Conservation (phyloP, 2,888 invertebrate genomes). For the Drosophila pseudotakahashii region DNA sequence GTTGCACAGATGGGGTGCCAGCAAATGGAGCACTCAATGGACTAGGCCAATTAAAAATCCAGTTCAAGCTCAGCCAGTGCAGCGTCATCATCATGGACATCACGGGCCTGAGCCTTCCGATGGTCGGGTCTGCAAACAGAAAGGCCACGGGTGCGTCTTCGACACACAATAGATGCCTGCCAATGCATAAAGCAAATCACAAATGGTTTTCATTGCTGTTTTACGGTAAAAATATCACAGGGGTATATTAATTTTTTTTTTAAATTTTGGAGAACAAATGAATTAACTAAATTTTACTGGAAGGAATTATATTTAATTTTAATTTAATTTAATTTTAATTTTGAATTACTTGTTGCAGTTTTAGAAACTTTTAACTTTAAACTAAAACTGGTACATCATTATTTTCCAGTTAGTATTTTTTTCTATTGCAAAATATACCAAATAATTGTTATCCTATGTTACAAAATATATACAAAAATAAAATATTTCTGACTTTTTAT, state of each 20-base stretch:
- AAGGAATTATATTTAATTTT: too few species aligned
- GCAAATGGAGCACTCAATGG: constrained; percentile 45
- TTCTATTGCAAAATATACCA: too few species aligned
- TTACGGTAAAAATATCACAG: background rate
- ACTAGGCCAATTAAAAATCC: constrained; percentile 52
- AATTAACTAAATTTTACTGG: too few species aligned
- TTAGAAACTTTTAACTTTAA: too few species aligned
- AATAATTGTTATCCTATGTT: too few species aligned
- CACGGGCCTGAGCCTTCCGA: background rate
- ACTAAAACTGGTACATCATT: too few species aligned
- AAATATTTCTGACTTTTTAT: too few species aligned
- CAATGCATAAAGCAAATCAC: constrained; percentile 30
- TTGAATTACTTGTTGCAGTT: too few species aligned
- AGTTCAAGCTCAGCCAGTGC: constrained; percentile 41
- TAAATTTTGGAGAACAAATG: too few species aligned
- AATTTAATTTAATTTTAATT: too few species aligned
- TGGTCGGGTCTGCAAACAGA: constrained; percentile 14
- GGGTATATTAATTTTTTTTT: background rate
- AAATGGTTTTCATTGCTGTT: background rate
- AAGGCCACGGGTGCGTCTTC: constrained; percentile 5
- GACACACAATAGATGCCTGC: constrained; percentile 23
- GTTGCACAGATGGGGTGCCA: background rate
- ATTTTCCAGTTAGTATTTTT: too few species aligned
- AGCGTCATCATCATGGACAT: background rate
- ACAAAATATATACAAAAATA: too few species aligned